Evolutionary conservation across 2,113 vertebrate genomes (phyloP), one percentile per base, ranked within the genome.

Genomic region (Podilymbus podiceps): DNA sequence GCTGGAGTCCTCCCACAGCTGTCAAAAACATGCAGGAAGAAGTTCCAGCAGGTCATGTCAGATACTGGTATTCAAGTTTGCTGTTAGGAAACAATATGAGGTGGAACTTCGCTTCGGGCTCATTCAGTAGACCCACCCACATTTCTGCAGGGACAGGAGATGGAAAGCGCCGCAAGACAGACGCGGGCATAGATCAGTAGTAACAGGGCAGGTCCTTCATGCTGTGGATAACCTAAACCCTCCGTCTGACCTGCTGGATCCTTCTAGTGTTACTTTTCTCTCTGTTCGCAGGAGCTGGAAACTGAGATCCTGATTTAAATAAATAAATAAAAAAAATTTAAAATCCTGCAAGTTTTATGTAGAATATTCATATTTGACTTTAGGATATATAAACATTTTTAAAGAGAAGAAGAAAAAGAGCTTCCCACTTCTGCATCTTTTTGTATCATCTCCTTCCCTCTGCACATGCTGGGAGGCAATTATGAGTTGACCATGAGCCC

Each of bases 11-110:
- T 96, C 90, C 71, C 78, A 66, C 80, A 96, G 35, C 64, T 96
- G 56, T 95, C 91, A 89, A 84, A 97, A 93, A 95, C 46, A 6
- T 85, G 85, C 58, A 96, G 76, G 72, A 92, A 72, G 38, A 92
- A 72, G 38, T 97, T 96, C 71, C 87, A 88, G 58, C 88, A 97
- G 91, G 93, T 95, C 95, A 90, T 27, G 24, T n/a, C 38, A 44
- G 64, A 7, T 49, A 55, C 15, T 1, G 0, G 21, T 55, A 38
- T 40, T 64, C 38, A 40, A 71, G 28, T 35, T 66, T 25, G 11
- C 15, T 82, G n/a, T 35, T 66, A 56, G 35, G 56, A 60, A 86
- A 55, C 4, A 17, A 42, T 4, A 11, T 31, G 40, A 68, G 27
- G 6, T 38, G 18, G 38, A 71, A 35, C 24, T 64, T 79, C 23